phyloP scores from a whole-genome alignment of 1,140 invertebrate genomes.

The Drosophila serrata region DNA sequence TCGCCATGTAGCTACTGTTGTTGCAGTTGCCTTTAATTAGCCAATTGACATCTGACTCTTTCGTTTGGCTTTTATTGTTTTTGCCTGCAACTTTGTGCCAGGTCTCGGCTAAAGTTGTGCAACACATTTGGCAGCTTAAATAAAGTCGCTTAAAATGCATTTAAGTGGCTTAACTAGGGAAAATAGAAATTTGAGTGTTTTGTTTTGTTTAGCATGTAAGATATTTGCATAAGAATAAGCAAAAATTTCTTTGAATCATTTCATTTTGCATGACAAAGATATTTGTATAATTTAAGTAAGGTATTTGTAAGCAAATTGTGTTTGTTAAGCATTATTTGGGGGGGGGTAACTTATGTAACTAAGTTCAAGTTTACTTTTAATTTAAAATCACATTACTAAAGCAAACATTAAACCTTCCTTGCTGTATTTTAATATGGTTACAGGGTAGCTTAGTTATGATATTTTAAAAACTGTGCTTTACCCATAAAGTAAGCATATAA shows the following conservation, averaged over 20 bases:
- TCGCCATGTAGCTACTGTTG: constrained; percentile 19
- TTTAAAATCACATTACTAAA: too few relatives aligned
- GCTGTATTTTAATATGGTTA: too few relatives aligned
- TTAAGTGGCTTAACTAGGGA: constrained; percentile 37
- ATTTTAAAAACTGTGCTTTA: too few relatives aligned
- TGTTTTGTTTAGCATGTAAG: constrained; percentile 2
- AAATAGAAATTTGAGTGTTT: constrained; percentile 37
- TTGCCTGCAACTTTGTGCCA: constrained; percentile 15
- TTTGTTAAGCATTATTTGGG: too few relatives aligned
- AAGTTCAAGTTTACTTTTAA: background rate
- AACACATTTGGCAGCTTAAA: constrained; percentile 25
- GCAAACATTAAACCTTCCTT: background rate
- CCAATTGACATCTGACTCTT: constrained; percentile 79
- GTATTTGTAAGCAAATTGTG: background rate
- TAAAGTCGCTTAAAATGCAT: constrained; percentile 24
- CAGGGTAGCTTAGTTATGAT: too few relatives aligned
- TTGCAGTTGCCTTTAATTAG: constrained; percentile 64
- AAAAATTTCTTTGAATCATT: constrained; percentile 21
- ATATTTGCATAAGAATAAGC: constrained; percentile 44
- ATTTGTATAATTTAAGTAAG: constrained; percentile 14
- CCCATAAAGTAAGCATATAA: too few relatives aligned
- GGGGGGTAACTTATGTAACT: background rate
- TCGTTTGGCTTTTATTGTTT: constrained; percentile 35
- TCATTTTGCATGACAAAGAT: constrained; percentile 18
- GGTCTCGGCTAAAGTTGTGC: constrained; percentile 24